Evolutionary conservation across 2,113 vertebrate genomes (phyloP), one percentile per base, ranked within the genome.

Genomic region (Chaetura pelagica): DNA sequence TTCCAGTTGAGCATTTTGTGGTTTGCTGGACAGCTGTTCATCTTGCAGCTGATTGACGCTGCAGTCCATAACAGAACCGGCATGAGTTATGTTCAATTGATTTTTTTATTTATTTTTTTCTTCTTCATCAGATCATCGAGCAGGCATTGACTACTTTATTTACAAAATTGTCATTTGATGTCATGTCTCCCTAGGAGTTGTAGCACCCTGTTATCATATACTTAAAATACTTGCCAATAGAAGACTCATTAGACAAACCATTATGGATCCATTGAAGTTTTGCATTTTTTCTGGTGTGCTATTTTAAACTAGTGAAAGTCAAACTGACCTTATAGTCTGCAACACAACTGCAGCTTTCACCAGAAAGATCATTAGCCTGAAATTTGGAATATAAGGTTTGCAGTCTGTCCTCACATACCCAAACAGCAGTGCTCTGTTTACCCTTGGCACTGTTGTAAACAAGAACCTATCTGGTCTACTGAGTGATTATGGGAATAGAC

Each of bases 401-500:
- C 35, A 26, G 54, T 63, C 29, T 7, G 5, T 61, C 55, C 66
- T 63, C 51, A 22, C 27, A 34, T 10, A 48, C 44, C 75, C 58
- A 73, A 61, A 67, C 58, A 66, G 51, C 22, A 62, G 30, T 15
- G 59, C 68, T 85, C 82, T 75, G 44, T 89, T 94, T 93, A 81
- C 78, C 64, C 74, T 21, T 81, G 78, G 72, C 76, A 80, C 83
- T 83, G 59, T 13, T 64, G n/a, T 87, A 78, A 86, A 85, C 51
- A 93, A 59, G 73, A 90, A 77, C 52, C 55, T 81, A 74, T 93
- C 91, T 69, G 71, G 54, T 80, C 76, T 38, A 13, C 48, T 94
- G 90, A 85, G 51, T 84, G 82, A 85, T 97, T 94, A 87, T 44
- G 72, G 69, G 94, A 96, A 83, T 91, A 82, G 51, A 30, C 27